These are phyloP conservation scores for Pyxicephalus adspersus DNA, from an alignment of 2,113 vertebrate species.

Conservation along the genomic window DNA sequence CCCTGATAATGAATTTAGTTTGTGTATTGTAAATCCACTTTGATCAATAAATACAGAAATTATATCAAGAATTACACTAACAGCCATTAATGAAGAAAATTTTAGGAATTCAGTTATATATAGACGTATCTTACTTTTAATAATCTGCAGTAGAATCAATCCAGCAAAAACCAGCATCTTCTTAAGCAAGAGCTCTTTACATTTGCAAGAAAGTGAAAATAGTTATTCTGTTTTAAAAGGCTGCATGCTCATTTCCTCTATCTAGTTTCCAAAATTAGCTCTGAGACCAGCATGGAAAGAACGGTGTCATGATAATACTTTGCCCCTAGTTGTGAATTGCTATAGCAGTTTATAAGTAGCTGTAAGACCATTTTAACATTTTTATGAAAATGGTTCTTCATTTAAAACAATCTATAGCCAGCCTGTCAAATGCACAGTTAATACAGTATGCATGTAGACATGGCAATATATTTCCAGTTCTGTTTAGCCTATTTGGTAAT, in stretches of 20 bases:
- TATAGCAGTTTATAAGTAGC: too few relatives aligned
- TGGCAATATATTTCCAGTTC: too few relatives aligned
- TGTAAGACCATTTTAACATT: not conserved
- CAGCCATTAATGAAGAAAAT: not conserved
- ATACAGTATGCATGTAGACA: too few relatives aligned
- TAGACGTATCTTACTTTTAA: slow-evolving; percentile 71
- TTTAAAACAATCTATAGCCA: too few relatives aligned
- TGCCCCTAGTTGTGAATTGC: not conserved
- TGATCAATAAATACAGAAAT: not conserved
- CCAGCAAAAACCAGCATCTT: slow-evolving; percentile 69
- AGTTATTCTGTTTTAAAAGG: not conserved
- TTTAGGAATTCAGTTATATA: too few relatives aligned
- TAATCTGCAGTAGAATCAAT: slow-evolving; percentile 73
- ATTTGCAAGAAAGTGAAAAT: slow-evolving; percentile 1
- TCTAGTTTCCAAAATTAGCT: not conserved
- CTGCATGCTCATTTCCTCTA: slow-evolving; percentile 22
- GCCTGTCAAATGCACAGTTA: too few relatives aligned
- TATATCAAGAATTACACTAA: slow-evolving; percentile 11
- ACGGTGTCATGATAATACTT: not conserved
- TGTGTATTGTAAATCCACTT: not conserved
- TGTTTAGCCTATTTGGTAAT: too few relatives aligned
- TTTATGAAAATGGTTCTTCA: not conserved
- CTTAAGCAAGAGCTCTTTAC: slow-evolving; percentile 50
- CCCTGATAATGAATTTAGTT: not conserved
- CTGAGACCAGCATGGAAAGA: not conserved